A percentile compares a stretch with the other conserved stretches of the same genome.
Evolutionary conservation across 1,140 invertebrate species (phyloP).

Genomic region (Neoseiulus cucumeris): DNA sequence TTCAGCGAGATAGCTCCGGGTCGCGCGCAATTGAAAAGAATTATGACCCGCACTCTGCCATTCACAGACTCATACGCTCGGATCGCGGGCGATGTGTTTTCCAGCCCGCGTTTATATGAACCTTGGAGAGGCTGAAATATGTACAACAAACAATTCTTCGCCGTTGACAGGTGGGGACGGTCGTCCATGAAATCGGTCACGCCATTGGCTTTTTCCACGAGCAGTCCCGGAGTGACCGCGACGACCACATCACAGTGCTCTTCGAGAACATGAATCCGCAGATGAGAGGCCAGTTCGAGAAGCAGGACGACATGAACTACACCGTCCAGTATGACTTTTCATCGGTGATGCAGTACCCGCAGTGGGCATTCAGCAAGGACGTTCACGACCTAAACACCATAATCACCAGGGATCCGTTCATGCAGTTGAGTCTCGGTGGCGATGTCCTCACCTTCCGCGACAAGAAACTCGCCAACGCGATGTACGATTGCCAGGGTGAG

Average conservation of each 20-base stretch:
- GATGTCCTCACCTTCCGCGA: slow-evolving; percentile 19
- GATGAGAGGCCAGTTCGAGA: slow-evolving; percentile 16
- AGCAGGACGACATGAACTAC: slow-evolving; percentile 16
- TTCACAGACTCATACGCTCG: too few species aligned
- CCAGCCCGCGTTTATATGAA: too few species aligned
- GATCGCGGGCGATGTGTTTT: too few species aligned
- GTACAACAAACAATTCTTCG: too few species aligned
- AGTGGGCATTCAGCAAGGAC: slow-evolving; percentile 19
- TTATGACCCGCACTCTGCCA: too few species aligned
- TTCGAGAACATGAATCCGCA: slow-evolving; percentile 27
- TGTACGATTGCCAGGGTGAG: slow-evolving; percentile 20
- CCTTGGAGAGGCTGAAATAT: too few species aligned
- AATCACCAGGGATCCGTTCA: slow-evolving; percentile 16
- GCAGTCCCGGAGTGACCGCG: slow-evolving; percentile 27
- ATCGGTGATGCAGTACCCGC: slow-evolving; percentile 20
- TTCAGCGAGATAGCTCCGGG: too few species aligned
- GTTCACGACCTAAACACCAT: slow-evolving; percentile 16
- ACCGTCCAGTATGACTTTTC: slow-evolving; percentile 19
- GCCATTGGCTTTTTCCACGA: slow-evolving; percentile 30
- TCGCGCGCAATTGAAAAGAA: too few species aligned
- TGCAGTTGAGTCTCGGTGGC: slow-evolving; percentile 17
- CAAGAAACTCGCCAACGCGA: slow-evolving; percentile 18
- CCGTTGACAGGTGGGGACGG: slow-evolving; percentile 17
- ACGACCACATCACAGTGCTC: slow-evolving; percentile 25
- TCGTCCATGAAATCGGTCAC: slow-evolving; percentile 30